A percentile compares a stretch with the other conserved stretches of the same genome.
phyloP scores from a whole-genome alignment of 2,113 vertebrate genomes.

The Tragelaphus strepsiceros region DNA sequence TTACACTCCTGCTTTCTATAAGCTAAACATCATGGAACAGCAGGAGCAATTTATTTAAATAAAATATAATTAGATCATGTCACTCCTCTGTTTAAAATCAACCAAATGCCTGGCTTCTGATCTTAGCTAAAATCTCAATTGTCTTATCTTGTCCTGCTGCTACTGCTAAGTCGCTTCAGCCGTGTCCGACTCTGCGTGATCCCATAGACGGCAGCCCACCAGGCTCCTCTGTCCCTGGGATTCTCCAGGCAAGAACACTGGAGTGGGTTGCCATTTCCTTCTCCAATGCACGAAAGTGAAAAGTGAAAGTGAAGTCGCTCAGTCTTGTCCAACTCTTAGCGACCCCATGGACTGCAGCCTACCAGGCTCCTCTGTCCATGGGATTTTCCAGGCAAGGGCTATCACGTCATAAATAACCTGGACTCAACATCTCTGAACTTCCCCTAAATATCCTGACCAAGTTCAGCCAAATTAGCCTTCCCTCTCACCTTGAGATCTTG shows the following conservation, averaged over 20 bases:
- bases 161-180: too few relatives aligned
- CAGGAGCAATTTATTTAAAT: background rate
- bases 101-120: background rate
- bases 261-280: too few relatives aligned
- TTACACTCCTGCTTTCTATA: background rate
- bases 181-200: too few relatives aligned
- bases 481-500: background rate
- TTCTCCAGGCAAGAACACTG: too few relatives aligned
- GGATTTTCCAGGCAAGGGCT: too few relatives aligned
- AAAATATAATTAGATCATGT: constrained; percentile 1
- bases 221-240: too few relatives aligned
- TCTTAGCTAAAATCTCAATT: background rate
- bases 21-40: background rate
- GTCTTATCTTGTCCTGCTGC: background rate
- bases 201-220: too few relatives aligned
- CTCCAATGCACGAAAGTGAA: too few relatives aligned
- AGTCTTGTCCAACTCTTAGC: too few relatives aligned
- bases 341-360: too few relatives aligned
- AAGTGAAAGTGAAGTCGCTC: too few relatives aligned
- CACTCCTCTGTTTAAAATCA: background rate
- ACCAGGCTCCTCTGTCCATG: too few relatives aligned
- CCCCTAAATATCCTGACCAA: background rate
- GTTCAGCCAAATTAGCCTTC: background rate
- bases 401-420: background rate
- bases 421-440: background rate